Base-by-base conservation (phyloP, 2,113 vertebrate genomes). In the Paratilapia polleni region DNA sequence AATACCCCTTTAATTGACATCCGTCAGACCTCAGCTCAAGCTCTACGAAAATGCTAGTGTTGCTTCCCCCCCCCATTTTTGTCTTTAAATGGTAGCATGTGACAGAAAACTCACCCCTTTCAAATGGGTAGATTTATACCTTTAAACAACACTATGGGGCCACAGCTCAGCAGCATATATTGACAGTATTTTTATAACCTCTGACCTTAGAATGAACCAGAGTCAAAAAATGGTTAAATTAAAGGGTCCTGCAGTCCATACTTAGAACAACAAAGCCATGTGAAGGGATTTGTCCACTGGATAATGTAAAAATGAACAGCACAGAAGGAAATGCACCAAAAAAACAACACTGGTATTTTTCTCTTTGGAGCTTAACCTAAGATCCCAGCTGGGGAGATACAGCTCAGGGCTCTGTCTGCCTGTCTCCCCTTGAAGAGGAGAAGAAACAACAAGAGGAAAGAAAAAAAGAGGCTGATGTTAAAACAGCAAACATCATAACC, bases 401-500 rank as follows among this genome's bases (percentile, higher is more conserved):
- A 85, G 86, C 91, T 93, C 57, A 64, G 8, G 93, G 92, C 90
- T 79, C 82, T 88, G 89, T 93, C 90, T 93, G 92, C 81, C 89
- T 78, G 87, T 89, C 90, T 89, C 66, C 70, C 77, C 91, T 88
- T 87, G 66, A 88, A 92, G 92, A 93, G 26, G 77, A 90, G 89
- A 90, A 93, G 88, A 90, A 93, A 87, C 92, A 94, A 92, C 91
- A 90, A 85, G 78, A 91, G 88, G 85, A 64, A 81, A 85, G 77
- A 91, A 85, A 83, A 87, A 82, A 81, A 89, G 81, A 89, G 86
- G 82, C 88, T 87, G 80, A 89, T 90, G 89, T 93, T 94, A 92
- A 94, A 94, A 95, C 88, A 95, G 88, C 93, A 95, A 95, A 95
- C 93, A 95, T 90, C 82, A 92, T 90, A 94, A 95, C 91, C 90